Base-by-base conservation (phyloP, 2,797 vertebrate genomes). In the Sphenopsis melanotis region DNA sequence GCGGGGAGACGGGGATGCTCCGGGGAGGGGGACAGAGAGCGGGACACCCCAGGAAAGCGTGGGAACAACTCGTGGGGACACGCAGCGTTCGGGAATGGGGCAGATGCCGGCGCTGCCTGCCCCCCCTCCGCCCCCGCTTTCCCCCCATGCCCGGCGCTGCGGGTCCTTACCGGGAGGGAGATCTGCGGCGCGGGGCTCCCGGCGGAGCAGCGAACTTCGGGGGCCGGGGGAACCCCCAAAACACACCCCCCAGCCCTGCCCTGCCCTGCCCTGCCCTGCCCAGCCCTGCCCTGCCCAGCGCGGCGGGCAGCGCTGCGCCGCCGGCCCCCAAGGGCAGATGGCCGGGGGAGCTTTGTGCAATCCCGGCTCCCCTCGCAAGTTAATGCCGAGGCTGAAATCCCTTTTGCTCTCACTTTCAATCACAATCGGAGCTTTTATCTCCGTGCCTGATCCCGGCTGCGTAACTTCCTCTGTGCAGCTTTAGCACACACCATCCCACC, bases 371-470 rank as follows among this genome's bases (percentile, higher is more conserved):
- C 93, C 98, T 95, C 71, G 96, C 97, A 98, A 98, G 97, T 98
- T 98, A 98, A 98, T 90, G 97, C 97, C 86, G 97, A 91, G 97
- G 98, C 98, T 98, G 82, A 98, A 98, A 98, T 98, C 98, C 95
- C 98, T 97, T 98, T 98, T 97, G 98, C 98, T 98, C 98, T 98
- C 98, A 98, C 98, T 98, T 98, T 98, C 98, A 98, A 98, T 98
- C 99, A 98, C 98, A 98, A 98, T 98, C 98, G 97, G 97, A 98
- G 99, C 98, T 99, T 99, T 98, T 98, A 99, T 99, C 98, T 98
- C 98, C 96, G 97, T 94, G 97, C 97, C 98, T 98, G 98, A 98
- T 98, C 98, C 98, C 94, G 98, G 98, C 98, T 98, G 98, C 98
- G 98, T 98, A 98, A 98, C 98, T 98, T 98, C 98, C 98, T 98